phyloP scores from a whole-genome alignment of 2,888 invertebrate species.

The Caenorhabditis sp. region DNA sequence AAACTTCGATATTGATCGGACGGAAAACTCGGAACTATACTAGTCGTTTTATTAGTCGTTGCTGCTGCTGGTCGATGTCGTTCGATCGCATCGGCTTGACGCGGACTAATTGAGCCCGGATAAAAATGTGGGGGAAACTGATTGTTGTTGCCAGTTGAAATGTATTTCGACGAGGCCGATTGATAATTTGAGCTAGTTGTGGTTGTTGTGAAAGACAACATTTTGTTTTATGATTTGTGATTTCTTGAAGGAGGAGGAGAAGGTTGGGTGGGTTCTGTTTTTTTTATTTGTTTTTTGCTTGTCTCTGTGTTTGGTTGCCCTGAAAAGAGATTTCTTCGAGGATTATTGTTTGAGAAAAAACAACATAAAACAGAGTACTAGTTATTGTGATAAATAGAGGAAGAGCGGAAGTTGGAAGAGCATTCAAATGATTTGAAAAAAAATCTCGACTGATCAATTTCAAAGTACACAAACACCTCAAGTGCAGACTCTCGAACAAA shows the following conservation, averaged over 20 bases:
- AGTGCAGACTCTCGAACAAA: too few relatives aligned
- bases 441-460: too few relatives aligned
- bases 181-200: slow-evolving; percentile 27
- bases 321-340: slow-evolving; percentile 3
- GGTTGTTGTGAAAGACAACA: slow-evolving; percentile 38
- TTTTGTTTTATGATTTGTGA: slow-evolving; percentile 6
- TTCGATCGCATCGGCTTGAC: slow-evolving; percentile 56
- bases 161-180: slow-evolving; percentile 26
- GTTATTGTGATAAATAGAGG: too few relatives aligned
- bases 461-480: too few relatives aligned
- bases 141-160: not conserved
- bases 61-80: slow-evolving; percentile 45
- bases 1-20: slow-evolving; percentile 42
- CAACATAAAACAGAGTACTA: slow-evolving; percentile 2
- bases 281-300: not conserved
- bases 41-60: slow-evolving; percentile 3
- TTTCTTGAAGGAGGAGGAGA: slow-evolving; percentile 4
- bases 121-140: slow-evolving; percentile 55
- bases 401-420: too few relatives aligned
- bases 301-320: not conserved
- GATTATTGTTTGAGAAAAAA: slow-evolving; percentile 1
- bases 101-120: slow-evolving; percentile 48
- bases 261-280: not conserved
- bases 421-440: too few relatives aligned
- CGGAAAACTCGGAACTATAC: slow-evolving; percentile 32